These are phyloP conservation scores for Aphis craccivora DNA, from an alignment of 1,140 invertebrate species.

Conservation along the genomic window DNA sequence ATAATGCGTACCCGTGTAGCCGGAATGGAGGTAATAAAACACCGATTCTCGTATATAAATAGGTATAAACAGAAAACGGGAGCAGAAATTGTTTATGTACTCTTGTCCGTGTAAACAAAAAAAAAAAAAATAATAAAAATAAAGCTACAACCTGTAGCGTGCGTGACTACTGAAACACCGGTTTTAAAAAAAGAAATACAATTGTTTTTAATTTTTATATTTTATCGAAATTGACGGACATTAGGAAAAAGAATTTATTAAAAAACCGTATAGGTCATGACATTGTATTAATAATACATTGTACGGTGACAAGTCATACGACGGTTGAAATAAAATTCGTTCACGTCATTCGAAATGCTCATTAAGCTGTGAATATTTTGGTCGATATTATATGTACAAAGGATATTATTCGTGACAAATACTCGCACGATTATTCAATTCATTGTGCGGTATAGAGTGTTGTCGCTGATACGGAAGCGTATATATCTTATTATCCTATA, in stretches of 20 bases:
- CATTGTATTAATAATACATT: background rate
- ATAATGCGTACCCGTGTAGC: background rate
- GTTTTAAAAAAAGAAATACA: background rate
- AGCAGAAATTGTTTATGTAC: slow-evolving; percentile 26
- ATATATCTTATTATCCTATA: background rate
- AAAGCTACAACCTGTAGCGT: background rate
- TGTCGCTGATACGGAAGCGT: background rate
- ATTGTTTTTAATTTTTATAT: background rate
- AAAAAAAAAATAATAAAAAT: too few relatives aligned
- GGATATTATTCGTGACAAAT: background rate
- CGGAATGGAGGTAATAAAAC: background rate
- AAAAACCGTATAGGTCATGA: background rate
- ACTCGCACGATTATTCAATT: background rate
- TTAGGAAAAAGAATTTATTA: background rate
- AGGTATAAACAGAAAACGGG: background rate
- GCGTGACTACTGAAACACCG: background rate
- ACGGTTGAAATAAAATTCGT: background rate
- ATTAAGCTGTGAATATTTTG: background rate
- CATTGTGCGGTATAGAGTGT: background rate
- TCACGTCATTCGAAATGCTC: background rate
- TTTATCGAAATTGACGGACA: background rate
- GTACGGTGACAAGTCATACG: background rate
- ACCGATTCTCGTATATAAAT: background rate
- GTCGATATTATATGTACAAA: background rate
- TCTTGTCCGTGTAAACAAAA: background rate